Evolutionary conservation across 2,797 vertebrate genomes (phyloP).

Genomic region (Acanthornis magna): DNA sequence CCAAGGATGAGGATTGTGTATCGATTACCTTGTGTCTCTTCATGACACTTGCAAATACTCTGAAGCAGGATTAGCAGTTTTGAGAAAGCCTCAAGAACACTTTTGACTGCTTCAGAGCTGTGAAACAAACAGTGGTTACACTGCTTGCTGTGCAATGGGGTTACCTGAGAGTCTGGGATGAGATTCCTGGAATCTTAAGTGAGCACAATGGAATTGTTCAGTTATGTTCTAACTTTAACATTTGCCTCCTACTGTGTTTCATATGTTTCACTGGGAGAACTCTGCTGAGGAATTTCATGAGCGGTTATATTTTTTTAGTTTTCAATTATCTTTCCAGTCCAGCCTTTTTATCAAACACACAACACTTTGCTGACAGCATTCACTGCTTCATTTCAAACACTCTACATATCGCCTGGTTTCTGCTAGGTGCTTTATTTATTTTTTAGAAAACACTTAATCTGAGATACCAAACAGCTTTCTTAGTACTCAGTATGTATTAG

Average conservation of each 20-base stretch:
- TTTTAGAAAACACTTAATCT: neutral
- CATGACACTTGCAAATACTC: neutral
- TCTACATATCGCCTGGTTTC: neutral
- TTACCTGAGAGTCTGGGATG: neutral
- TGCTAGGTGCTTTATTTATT: neutral
- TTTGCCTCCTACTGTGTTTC: neutral
- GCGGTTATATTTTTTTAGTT: neutral
- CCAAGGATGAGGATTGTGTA: neutral
- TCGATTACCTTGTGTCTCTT: neutral
- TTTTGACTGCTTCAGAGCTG: neutral
- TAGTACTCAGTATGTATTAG: neutral
- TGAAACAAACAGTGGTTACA: neutral
- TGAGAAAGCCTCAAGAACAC: neutral
- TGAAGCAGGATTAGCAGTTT: neutral
- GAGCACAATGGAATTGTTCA: neutral
- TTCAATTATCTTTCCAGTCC: neutral
- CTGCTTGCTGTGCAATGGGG: accelerated
- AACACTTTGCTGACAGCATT: neutral
- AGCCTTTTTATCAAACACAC: neutral
- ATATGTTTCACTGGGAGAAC: neutral
- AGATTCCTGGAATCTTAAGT: neutral
- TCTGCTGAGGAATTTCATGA: neutral
- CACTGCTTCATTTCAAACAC: neutral
- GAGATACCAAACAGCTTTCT: neutral
- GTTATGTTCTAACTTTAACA: neutral